These are phyloP conservation scores for Trematocara nigrifrons DNA, from an alignment of 2,113 vertebrate species.

Conservation along the genomic window DNA sequence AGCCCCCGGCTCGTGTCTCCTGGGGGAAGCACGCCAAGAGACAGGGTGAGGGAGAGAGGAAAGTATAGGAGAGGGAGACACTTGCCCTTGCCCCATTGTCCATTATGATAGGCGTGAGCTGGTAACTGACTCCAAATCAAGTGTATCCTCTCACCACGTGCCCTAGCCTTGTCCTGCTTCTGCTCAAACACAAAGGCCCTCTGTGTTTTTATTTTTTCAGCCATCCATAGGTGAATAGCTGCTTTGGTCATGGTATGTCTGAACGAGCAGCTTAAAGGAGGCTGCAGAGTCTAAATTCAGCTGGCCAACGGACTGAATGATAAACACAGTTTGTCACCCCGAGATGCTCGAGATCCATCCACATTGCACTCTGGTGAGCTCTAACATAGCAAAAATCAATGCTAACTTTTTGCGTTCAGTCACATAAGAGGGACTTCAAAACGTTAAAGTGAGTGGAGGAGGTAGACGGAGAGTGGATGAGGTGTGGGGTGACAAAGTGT, in stretches of 20 bases:
- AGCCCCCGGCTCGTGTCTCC: slow-evolving; percentile 71
- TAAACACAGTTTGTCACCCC: slow-evolving; percentile 41
- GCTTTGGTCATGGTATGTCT: slow-evolving; percentile 56
- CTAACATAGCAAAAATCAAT: slow-evolving; percentile 54
- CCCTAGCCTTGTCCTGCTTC: slow-evolving; percentile 49
- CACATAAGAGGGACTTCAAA: slow-evolving; percentile 35
- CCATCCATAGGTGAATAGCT: slow-evolving; percentile 44
- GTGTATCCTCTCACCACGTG: slow-evolving; percentile 70
- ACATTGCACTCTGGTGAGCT: slow-evolving; percentile 28
- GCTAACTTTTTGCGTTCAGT: slow-evolving; percentile 44
- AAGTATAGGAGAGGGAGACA: slow-evolving; percentile 57
- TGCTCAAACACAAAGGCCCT: slow-evolving; percentile 58
- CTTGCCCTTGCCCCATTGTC: slow-evolving; percentile 64
- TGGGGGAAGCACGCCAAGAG: slow-evolving; percentile 49
- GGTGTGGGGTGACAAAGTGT: slow-evolving; percentile 33
- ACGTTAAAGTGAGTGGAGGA: neutral
- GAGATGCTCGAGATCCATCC: neutral
- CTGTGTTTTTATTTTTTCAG: slow-evolving; percentile 22
- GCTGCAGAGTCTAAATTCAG: slow-evolving; percentile 35
- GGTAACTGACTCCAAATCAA: slow-evolving; percentile 72
- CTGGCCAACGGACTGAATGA: slow-evolving; percentile 34
- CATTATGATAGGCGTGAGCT: slow-evolving; percentile 61
- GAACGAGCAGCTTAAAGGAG: slow-evolving; percentile 43
- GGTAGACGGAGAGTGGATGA: neutral
- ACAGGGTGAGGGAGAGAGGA: slow-evolving; percentile 37